Percentiles rank a stretch among this genome's conserved stretches.
phyloP scores from a whole-genome alignment of 35 echinoderm and acorn worm genomes.

The Chiridota heheva region DNA sequence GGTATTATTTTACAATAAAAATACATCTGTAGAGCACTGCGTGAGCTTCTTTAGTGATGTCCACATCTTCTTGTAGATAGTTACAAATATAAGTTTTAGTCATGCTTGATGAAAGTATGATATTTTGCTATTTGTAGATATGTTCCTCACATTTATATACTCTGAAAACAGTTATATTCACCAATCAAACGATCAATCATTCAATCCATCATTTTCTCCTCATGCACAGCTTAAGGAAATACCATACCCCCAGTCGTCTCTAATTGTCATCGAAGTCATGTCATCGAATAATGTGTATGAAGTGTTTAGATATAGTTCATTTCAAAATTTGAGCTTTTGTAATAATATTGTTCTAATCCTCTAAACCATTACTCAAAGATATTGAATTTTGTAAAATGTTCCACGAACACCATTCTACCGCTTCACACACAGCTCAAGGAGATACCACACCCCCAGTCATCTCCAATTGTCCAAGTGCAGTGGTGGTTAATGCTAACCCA shows the following conservation, averaged over 20 bases:
- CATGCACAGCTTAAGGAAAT: not conserved
- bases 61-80: no score
- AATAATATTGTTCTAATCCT: not conserved
- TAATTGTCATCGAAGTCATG: no score
- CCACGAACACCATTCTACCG: not conserved
- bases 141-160: no score
- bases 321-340: not conserved
- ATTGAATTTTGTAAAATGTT: not conserved
- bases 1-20: no score
- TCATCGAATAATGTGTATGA: not conserved
- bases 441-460: conserved; percentile 57
- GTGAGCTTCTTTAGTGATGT: no score
- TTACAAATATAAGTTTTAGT: no score
- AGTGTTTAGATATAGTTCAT: not conserved
- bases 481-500: conserved; percentile 8
- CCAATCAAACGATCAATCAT: no score
- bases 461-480: conserved; percentile 43
- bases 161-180: no score
- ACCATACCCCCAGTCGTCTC: conserved; percentile 40
- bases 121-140: no score
- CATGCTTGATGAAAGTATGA: no score
- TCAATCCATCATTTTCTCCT: no score
- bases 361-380: not conserved
- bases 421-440: not conserved
- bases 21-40: no score